Evolutionary conservation across 2,797 vertebrate species (phyloP), one percentile per base, ranked within the genome.

Genomic region (Rachycentron canadum): DNA sequence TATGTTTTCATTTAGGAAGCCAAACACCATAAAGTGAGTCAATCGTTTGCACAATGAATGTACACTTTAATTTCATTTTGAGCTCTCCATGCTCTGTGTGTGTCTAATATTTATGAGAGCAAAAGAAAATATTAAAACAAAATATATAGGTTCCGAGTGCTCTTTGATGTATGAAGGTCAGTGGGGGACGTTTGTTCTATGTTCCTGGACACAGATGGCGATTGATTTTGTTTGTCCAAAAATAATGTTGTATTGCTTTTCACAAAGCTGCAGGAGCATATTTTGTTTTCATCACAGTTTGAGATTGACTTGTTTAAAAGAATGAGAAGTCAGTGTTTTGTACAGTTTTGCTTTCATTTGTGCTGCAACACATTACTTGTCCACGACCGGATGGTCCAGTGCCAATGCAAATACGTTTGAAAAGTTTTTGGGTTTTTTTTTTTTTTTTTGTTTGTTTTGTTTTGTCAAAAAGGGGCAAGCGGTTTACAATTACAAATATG

Each of bases 1-100:
- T 89, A 73, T 93, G 92, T 89, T 95, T 93, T 92, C 91, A 93
- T 93, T 94, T 88, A 87, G 67, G 84, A 84, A 81, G 82, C 87
- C 85, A 93, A 93, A 93, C 89, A 92, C 78, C 66, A 85, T 90
- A 90, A 93, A 91, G 84, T 36, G 59, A 89, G 85, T 69, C 64
- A 78, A 79, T 86, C 74, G 78, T 92, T 92, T 88, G 81, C 75
- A 88, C 89, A 84, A 92, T 93, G 93, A 93, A 92, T 43, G 43
- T 78, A 56, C 68, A 43, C 73, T 86, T 91, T 91, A 62, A 88
- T 92, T 92, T 90, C 62, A 86, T 85, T 86, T 73, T 17, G 34
- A 79, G 62, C 41, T 66, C 56, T 56, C 58, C 55, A 38, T 40
- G 77, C 82, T 84, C 58, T 25, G 81, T 66, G 81, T 68, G 69